These are phyloP conservation scores for Struthidea cinerea DNA, from an alignment of 2,113 vertebrate species.

Conservation along the genomic window DNA sequence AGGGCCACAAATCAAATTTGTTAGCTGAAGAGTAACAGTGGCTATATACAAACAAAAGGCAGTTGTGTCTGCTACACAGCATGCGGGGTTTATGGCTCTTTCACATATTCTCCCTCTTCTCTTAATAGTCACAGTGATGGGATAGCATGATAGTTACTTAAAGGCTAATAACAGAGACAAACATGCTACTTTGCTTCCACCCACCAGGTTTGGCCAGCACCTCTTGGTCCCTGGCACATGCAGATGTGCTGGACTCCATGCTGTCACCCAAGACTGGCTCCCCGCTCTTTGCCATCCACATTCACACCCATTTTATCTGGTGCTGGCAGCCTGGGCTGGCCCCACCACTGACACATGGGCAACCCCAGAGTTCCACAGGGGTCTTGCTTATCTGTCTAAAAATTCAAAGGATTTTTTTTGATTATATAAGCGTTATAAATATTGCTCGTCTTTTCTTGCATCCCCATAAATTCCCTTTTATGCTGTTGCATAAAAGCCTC, in stretches of 20 bases:
- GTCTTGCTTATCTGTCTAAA: background rate
- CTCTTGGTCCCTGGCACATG: background rate
- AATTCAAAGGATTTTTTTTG: background rate
- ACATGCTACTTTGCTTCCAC: background rate
- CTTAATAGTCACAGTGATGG: background rate
- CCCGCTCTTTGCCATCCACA: background rate
- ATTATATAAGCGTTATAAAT: background rate
- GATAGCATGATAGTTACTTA: background rate
- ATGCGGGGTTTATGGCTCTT: background rate
- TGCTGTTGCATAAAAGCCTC: background rate
- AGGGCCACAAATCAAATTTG: slow-evolving; percentile 58
- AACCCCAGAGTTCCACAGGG: background rate
- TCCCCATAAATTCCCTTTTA: background rate
- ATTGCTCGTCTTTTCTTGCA: background rate
- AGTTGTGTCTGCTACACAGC: background rate
- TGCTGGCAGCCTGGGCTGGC: background rate
- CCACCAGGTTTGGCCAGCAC: background rate
- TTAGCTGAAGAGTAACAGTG: slow-evolving; percentile 34
- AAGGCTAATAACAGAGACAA: background rate
- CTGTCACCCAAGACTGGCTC: background rate
- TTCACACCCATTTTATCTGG: background rate
- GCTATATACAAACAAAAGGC: slow-evolving; percentile 15
- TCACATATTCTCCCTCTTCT: background rate
- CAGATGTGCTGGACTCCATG: rapidly evolving
- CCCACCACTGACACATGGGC: background rate